phyloP scores from a whole-genome alignment of 2,113 vertebrate genomes.

The Tetrax tetrax region DNA sequence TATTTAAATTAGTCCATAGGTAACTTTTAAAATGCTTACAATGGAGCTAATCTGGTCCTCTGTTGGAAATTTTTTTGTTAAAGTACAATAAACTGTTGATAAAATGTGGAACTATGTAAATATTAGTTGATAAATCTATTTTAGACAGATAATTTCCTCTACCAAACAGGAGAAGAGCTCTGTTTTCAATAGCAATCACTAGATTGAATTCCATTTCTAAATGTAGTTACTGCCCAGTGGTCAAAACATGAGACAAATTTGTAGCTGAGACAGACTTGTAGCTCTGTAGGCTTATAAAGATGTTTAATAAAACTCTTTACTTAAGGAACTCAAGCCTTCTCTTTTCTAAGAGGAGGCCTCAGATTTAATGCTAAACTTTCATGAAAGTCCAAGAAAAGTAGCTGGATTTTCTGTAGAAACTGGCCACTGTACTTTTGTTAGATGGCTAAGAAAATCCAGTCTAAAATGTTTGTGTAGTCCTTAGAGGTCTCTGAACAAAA shows the following conservation, averaged over 20 bases:
- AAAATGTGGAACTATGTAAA: not conserved
- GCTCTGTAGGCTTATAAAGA: not conserved
- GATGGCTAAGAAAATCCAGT: not conserved
- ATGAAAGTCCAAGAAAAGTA: not conserved
- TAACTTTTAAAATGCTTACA: not conserved
- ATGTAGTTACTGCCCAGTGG: not conserved
- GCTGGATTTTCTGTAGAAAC: not conserved
- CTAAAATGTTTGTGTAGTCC: not conserved
- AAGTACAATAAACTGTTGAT: not conserved
- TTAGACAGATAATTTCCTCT: not conserved
- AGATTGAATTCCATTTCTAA: not conserved
- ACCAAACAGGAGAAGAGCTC: not conserved
- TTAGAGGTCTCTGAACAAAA: not conserved
- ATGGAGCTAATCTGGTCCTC: not conserved
- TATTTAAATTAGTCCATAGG: not conserved
- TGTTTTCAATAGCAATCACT: not conserved
- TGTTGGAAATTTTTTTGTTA: not conserved
- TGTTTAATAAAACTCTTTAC: not conserved
- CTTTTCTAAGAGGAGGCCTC: not conserved
- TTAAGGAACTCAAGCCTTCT: not conserved
- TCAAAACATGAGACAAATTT: not conserved
- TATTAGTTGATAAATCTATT: not conserved
- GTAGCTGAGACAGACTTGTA: not conserved
- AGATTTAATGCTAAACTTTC: not conserved
- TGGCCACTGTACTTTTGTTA: not conserved